Evolutionary conservation across 2,797 vertebrate species (phyloP).

Genomic region (Rhabdomys pumilio): DNA sequence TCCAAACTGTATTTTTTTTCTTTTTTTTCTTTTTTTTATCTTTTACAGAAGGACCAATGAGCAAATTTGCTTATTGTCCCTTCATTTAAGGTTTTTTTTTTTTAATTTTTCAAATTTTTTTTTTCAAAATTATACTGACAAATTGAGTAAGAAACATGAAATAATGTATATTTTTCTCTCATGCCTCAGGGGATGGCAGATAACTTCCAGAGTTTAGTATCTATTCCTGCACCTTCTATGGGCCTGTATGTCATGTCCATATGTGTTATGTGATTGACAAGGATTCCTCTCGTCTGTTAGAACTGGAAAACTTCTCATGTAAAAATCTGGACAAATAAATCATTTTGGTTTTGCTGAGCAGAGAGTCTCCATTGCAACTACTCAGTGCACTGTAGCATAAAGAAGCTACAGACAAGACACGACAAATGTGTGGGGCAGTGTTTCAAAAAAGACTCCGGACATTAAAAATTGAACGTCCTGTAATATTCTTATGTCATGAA

Average conservation of each 20-base stretch:
- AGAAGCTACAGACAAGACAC: not conserved
- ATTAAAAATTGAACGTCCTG: constrained; percentile 18
- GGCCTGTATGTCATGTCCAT: not conserved
- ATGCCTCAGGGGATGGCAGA: not conserved
- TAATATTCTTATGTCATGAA: not conserved
- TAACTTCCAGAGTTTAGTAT: not conserved
- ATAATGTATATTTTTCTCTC: not conserved
- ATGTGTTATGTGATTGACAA: not conserved
- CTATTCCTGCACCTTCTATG: not conserved
- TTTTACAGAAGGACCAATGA: not conserved
- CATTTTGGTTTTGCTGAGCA: constrained; percentile 3
- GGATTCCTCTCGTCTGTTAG: not conserved
- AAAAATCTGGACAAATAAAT: not conserved
- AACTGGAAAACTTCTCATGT: not conserved
- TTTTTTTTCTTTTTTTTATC: too few species aligned
- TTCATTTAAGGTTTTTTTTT: not conserved
- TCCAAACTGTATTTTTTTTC: not conserved
- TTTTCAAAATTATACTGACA: not conserved
- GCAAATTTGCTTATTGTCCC: not conserved
- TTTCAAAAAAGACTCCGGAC: not conserved
- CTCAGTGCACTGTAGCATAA: not conserved
- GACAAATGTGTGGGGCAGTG: not conserved
- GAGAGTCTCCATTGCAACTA: not conserved
- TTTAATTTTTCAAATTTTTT: not conserved
- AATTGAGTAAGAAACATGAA: not conserved